Evolutionary conservation across 2,113 vertebrate genomes (phyloP).

Genomic region (Epinephelus moara): DNA sequence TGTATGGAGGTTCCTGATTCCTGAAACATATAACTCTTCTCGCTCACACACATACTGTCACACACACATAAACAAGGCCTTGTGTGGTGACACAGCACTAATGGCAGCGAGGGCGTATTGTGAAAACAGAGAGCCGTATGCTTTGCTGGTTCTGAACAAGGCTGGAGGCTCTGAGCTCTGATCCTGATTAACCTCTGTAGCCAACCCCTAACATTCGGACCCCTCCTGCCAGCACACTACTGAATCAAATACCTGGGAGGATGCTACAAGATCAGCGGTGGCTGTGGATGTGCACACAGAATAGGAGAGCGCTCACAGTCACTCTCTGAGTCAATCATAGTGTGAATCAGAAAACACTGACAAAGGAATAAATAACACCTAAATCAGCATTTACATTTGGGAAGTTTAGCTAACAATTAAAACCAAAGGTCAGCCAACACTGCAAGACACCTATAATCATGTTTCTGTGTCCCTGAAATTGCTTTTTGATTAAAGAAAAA

Average conservation of each 20-base stretch:
- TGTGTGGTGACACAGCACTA: constrained; percentile 67
- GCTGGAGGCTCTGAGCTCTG: constrained; percentile 49
- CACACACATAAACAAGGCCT: constrained; percentile 36
- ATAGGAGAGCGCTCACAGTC: background rate
- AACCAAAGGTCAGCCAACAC: background rate
- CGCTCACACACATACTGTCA: constrained; percentile 11
- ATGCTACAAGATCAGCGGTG: constrained; percentile 3
- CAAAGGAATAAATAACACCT: background rate
- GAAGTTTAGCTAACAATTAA: background rate
- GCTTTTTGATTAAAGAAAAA: background rate
- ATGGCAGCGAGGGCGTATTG: constrained; percentile 61
- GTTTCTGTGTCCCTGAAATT: background rate
- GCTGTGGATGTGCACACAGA: background rate
- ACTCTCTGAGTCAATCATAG: background rate
- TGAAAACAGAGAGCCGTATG: constrained; percentile 74
- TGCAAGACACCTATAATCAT: background rate
- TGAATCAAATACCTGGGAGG: constrained; percentile 49
- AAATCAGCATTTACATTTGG: background rate
- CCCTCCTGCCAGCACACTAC: constrained; percentile 33
- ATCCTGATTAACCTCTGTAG: constrained; percentile 71
- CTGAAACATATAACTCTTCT: constrained; percentile 25
- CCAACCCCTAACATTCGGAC: constrained; percentile 60
- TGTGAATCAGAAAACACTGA: background rate
- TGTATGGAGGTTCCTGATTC: constrained; percentile 47
- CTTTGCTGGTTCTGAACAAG: constrained; percentile 75